Base-by-base conservation (phyloP, 1,140 invertebrate genomes). In the Nixonia krombeini region DNA sequence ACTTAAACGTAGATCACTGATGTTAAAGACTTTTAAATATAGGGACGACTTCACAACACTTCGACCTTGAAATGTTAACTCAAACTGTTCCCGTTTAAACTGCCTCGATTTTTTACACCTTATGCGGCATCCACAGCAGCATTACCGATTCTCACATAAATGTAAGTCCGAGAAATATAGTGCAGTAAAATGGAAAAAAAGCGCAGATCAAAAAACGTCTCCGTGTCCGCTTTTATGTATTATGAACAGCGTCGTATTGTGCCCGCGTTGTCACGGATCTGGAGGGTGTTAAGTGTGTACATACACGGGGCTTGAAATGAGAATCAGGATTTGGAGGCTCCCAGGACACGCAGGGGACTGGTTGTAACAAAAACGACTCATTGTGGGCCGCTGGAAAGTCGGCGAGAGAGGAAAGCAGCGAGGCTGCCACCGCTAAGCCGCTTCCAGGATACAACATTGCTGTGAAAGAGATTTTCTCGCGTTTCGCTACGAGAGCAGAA, bases 401-500 rank as follows among this genome's bases (percentile, higher is more conserved):
- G 33, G 28, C 2, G 33, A 41, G 62, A 61, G 53, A 58, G 52
- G 50, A 62, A 56, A 63, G 49, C 16, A 25, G 41, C 35, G 41
- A 21, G 17, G 9, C 38, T 23, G 16, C 10, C 53, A 52, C 21
- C 9, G 58, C 41, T 67, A 64, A 68, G 61, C 65, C 42, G 62
- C 58, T 55, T 45, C 53, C 40, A 42, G 50, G 56, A 70, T 62
- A 70, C 67, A 70, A 70, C 64, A 49, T 15, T 16, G 37, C 29
- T 25, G 23, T 57, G 57, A 67, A 73, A 64, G 53, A 55, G 50
- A 72, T 67, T 72, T 59, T 42, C 50, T 61, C 44, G 33, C 12
- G 29, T n/a, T 31, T 10, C 23, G 35, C 55, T 59, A 41, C 26
- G 9, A 53, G 18, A 33, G 28, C 58, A 7, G 53, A 52, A 33